Conservation (phyloP, 2,888 invertebrate species). For the Cheilosia variabilis region DNA sequence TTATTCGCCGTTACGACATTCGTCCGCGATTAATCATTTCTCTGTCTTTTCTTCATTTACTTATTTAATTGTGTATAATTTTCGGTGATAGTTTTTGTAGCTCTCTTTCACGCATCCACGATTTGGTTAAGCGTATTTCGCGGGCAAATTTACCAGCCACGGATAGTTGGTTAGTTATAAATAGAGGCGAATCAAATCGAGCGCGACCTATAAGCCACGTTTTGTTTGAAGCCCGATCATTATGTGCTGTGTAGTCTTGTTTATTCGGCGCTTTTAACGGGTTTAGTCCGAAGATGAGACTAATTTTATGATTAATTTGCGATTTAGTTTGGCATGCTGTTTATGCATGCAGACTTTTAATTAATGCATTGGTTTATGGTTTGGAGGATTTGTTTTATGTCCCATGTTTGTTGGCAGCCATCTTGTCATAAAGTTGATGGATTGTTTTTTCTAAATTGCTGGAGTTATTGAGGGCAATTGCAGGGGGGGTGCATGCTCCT, state of each 20-base stretch:
- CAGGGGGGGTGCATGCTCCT: too few relatives aligned
- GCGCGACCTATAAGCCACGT: conserved; percentile 20
- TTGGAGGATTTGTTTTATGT: background rate
- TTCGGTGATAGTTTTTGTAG: background rate
- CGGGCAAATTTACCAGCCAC: background rate
- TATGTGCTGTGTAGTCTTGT: background rate
- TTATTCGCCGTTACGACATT: conserved; percentile 21
- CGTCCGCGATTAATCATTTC: conserved; percentile 19
- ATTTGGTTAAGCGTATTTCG: background rate
- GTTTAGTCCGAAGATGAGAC: background rate
- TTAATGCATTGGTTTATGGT: background rate
- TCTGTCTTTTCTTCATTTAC: conserved; percentile 1
- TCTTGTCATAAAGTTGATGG: too few relatives aligned
- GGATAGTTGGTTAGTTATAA: background rate
- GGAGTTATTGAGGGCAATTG: too few relatives aligned
- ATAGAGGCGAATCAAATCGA: conserved; percentile 25
- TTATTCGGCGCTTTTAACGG: background rate
- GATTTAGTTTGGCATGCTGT: background rate
- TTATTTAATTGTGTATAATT: conserved; percentile 3
- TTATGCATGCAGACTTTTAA: background rate
- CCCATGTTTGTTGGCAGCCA: too few relatives aligned
- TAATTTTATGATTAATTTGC: conserved; percentile 20
- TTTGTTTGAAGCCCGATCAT: conserved; percentile 23
- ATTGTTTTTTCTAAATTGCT: too few relatives aligned
- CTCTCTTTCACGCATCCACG: background rate